Percentiles rank a stretch among this genome's conserved stretches.
Evolutionary conservation across 2,888 invertebrate genomes (phyloP).

Genomic region (Ceramica pisi): DNA sequence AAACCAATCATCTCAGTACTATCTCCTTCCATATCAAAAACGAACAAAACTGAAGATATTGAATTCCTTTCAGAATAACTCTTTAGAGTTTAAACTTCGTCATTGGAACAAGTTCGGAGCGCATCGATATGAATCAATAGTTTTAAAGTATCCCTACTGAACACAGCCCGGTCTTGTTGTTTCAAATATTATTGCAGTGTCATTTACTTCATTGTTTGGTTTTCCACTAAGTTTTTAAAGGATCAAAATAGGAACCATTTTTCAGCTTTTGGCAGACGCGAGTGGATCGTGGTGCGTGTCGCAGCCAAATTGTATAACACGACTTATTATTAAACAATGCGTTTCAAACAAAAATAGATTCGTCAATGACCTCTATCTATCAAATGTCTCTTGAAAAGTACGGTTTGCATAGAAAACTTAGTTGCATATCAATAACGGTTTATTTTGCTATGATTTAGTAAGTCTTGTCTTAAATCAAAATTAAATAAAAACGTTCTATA

Average conservation of each 20-base stretch:
- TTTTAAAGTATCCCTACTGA: constrained; percentile 35
- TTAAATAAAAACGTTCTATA: no score
- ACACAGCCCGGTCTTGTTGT: constrained; percentile 9
- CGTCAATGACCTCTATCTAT: no score
- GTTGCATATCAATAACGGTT: no score
- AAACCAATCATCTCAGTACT: constrained; percentile 42
- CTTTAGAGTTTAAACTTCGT: constrained; percentile 50
- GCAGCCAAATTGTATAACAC: no score
- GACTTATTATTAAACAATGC: no score
- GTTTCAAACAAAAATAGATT: no score
- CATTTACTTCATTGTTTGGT: constrained; percentile 4
- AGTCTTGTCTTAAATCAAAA: no score
- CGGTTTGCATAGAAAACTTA: no score
- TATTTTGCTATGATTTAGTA: no score
- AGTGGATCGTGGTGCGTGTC: no score
- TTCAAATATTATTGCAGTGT: constrained; percentile 15
- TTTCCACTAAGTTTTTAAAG: background rate
- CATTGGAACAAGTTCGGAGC: constrained; percentile 45
- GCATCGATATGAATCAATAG: constrained; percentile 56
- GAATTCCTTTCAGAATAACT: constrained; percentile 59
- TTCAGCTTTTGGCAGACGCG: background rate
- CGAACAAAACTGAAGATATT: constrained; percentile 47
- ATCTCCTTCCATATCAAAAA: constrained; percentile 24
- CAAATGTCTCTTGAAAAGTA: no score
- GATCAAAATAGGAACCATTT: background rate